phyloP scores from a whole-genome alignment of 1,140 invertebrate genomes.

The Pinna nobilis region DNA sequence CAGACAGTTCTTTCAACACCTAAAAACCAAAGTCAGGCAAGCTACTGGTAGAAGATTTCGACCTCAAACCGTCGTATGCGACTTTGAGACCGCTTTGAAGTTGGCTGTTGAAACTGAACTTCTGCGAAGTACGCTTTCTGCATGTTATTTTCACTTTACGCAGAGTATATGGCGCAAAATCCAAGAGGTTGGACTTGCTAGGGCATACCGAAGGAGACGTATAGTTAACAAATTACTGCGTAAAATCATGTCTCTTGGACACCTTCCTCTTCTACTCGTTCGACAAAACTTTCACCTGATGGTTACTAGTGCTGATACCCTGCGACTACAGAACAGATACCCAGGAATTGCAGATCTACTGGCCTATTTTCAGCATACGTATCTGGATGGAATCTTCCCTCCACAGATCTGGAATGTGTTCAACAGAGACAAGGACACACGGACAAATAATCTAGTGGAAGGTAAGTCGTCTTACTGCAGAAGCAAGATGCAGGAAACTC shows the following conservation, averaged over 20 bases:
- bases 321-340: slow-evolving; percentile 8
- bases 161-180: slow-evolving; percentile 40
- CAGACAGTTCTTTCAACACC: slow-evolving; percentile 18
- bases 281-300: slow-evolving; percentile 30
- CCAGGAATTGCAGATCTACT: slow-evolving; percentile 17
- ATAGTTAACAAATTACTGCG: not conserved
- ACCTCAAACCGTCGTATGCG: slow-evolving; percentile 15
- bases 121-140: slow-evolving; percentile 14
- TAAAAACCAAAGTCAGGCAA: slow-evolving; percentile 7
- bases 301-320: not conserved
- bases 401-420: slow-evolving; percentile 28
- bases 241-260: slow-evolving; percentile 33
- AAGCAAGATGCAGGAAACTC: no score
- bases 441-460: slow-evolving; percentile 37
- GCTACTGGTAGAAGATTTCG: slow-evolving; percentile 7
- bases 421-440: slow-evolving; percentile 12
- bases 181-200: slow-evolving; percentile 26
- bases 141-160: slow-evolving; percentile 44
- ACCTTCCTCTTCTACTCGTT: slow-evolving; percentile 25
- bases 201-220: slow-evolving; percentile 4
- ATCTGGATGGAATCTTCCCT: slow-evolving; percentile 13
- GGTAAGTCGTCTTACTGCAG: no score
- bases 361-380: slow-evolving; percentile 8
- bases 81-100: slow-evolving; percentile 43
- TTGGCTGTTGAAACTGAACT: slow-evolving; percentile 35